Conservation (phyloP, 1,140 invertebrate genomes). For the Trachelipus rathkii region DNA sequence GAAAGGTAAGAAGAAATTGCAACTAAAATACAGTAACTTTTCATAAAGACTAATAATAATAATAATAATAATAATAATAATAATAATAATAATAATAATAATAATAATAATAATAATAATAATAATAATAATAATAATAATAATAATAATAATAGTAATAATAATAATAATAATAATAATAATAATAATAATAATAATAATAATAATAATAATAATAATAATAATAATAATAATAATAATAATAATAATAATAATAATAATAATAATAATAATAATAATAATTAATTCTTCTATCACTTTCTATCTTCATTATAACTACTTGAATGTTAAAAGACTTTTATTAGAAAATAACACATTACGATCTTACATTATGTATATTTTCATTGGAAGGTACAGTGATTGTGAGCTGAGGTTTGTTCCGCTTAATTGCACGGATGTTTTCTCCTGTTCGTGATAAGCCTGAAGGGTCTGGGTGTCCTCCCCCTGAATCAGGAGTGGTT, state of each 20-base stretch:
- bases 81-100: not conserved
- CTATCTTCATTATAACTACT: too few relatives aligned
- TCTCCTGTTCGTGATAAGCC: not conserved
- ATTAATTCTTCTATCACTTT: too few relatives aligned
- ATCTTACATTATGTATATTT: not conserved
- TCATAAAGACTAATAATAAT: too few relatives aligned
- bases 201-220: too few relatives aligned
- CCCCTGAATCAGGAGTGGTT: not conserved
- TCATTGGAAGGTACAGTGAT: conserved; percentile 25
- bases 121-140: not conserved
- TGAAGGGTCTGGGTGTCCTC: not conserved
- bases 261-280: too few relatives aligned
- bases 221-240: too few relatives aligned
- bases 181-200: too few relatives aligned
- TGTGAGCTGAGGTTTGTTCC: conserved; percentile 17
- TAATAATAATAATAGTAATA: not conserved
- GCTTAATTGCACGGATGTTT: not conserved
- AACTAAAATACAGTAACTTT: too few relatives aligned
- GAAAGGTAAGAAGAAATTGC: too few relatives aligned
- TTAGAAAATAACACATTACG: too few relatives aligned
- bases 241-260: too few relatives aligned
- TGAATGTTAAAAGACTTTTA: too few relatives aligned
- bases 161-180: not conserved
- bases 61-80: not conserved
- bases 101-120: not conserved